Base-by-base conservation (phyloP, 2,888 invertebrate species). In the Hipparchia semele region DNA sequence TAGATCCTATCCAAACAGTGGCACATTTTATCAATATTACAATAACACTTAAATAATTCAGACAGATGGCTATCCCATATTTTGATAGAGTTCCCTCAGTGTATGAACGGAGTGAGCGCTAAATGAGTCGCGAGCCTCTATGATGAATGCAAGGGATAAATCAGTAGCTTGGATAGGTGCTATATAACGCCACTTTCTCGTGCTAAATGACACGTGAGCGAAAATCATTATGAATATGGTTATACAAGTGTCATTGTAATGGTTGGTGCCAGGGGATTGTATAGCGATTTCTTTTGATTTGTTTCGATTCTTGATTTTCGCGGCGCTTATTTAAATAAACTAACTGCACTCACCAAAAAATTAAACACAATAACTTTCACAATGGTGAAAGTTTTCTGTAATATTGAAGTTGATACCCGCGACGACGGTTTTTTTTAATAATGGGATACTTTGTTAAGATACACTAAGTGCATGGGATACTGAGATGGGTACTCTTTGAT, bases 191-290 rank as follows among this genome's bases (percentile, higher is more conserved):
- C 89, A 88, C 91, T 90, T 89, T 81, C 68, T 78, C 77, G 81
- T 83, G 87, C 84, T 84, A 87, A 92, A 92, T 91, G 91, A 86
- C 78, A 84, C 86, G 90, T 85, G 81, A 87, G 83, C 81, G 79
- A 80, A 76, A 51, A 60, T 68, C 68, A 68, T 77, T 75, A 75
- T 72, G 70, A 75, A 72, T 72, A 68, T 64, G 9, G 45, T 70
- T 7, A 53, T 3, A 68, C 68, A 49, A 56, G 45, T 68, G 59
- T 59, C 59, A 49, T 49, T 58, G 54, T 46, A 13, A 46, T 67
- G 45, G 33, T n/a, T 7, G 8, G 10, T 39, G 1, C n/a, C n/a
- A 23, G 10, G 9, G 23, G 51, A 13, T 51, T 64, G 51, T 62
- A n/a, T 46, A 51, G 13, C 51, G n/a, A 46, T n/a, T 23, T 5